Evolutionary conservation across 2,797 vertebrate species (phyloP).

Genomic region (Onychomys torridus): DNA sequence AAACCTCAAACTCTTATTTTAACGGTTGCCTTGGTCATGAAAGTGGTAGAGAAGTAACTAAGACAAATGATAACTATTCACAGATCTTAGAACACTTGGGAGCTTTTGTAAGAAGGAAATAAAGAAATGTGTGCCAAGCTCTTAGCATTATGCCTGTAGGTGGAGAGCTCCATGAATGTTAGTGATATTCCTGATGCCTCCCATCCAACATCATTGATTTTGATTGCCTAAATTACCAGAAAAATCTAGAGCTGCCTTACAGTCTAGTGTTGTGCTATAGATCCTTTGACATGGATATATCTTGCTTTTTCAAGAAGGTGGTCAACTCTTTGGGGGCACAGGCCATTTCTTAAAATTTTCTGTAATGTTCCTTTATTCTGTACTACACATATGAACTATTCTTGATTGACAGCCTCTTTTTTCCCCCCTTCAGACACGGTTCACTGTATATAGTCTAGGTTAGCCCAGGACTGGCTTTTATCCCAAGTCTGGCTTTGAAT

Average conservation of each 20-base stretch:
- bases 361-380: conserved; percentile 33
- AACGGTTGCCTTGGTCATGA: background rate
- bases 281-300: background rate
- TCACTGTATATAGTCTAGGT: background rate
- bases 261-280: background rate
- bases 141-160: background rate
- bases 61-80: background rate
- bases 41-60: background rate
- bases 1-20: background rate
- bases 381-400: background rate
- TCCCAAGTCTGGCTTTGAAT: background rate
- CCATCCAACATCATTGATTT: background rate
- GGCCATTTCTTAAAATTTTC: conserved; percentile 25
- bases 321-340: background rate
- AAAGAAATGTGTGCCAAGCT: background rate
- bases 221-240: background rate
- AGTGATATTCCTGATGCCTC: background rate
- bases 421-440: background rate
- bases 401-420: background rate
- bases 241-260: background rate
- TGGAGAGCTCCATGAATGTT: background rate
- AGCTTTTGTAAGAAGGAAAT: background rate
- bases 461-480: background rate
- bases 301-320: background rate
- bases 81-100: background rate